These are phyloP conservation scores for Poicephalus meyeri DNA, from an alignment of 2,113 vertebrate species.

Conservation along the genomic window DNA sequence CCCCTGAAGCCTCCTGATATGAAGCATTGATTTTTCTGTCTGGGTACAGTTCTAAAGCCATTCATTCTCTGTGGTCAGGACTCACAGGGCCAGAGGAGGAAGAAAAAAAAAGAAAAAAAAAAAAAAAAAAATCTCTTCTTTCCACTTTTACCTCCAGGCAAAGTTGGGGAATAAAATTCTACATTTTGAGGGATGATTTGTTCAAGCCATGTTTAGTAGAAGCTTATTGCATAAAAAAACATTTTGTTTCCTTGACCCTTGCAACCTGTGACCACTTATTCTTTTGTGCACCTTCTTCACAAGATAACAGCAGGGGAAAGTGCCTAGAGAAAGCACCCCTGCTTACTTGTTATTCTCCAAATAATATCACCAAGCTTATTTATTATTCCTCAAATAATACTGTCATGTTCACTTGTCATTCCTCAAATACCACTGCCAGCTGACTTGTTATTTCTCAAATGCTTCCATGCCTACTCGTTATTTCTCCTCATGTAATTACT, in stretches of 20 bases:
- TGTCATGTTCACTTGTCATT: constrained; percentile 64
- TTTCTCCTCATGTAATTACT: constrained; percentile 57
- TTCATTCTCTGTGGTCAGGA: constrained; percentile 97
- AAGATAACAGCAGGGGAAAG: neutral
- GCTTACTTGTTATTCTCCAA: constrained; percentile 66
- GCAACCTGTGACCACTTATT: constrained; percentile 68
- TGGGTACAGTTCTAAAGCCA: constrained; percentile 89
- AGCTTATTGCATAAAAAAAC: constrained; percentile 74
- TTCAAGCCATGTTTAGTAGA: constrained; percentile 80
- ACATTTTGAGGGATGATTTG: constrained; percentile 83
- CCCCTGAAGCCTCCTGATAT: constrained; percentile 99
- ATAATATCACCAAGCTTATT: constrained; percentile 53
- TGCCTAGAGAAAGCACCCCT: constrained; percentile 29
- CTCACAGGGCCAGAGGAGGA: constrained; percentile 79
- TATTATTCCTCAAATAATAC: constrained; percentile 70
- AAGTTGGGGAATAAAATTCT: constrained; percentile 89
- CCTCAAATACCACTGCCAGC: constrained; percentile 46
- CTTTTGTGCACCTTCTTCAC: constrained; percentile 47
- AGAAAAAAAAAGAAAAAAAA: constrained; percentile 39
- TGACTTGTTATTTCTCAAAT: constrained; percentile 68
- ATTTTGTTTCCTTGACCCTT: constrained; percentile 70
- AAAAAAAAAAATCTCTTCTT: constrained; percentile 80
- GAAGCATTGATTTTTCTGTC: constrained; percentile 99
- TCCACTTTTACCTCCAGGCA: constrained; percentile 86
- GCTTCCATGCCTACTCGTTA: constrained; percentile 44